These are phyloP conservation scores for Drosophila quinaria DNA, from an alignment of 2,888 invertebrate species.

Conservation along the genomic window DNA sequence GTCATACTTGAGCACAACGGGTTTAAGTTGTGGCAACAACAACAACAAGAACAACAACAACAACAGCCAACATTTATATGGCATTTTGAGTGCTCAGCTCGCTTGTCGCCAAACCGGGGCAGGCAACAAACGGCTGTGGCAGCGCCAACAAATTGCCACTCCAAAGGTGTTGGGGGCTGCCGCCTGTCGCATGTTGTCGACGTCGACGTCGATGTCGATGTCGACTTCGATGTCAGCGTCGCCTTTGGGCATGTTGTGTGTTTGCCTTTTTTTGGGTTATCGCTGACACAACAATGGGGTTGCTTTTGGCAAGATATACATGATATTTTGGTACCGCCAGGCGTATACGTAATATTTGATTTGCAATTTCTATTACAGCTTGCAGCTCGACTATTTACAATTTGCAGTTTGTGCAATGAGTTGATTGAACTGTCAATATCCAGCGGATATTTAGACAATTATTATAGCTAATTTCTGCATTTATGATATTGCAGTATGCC, in stretches of 20 bases:
- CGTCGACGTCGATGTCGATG: conserved; percentile 30
- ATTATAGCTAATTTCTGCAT: conserved; percentile 71
- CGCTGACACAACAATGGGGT: conserved; percentile 78
- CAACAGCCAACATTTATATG: conserved; percentile 36
- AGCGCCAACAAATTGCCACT: conserved; percentile 79
- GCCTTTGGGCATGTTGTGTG: conserved; percentile 61
- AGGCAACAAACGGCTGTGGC: conserved; percentile 40
- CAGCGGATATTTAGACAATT: conserved; percentile 57
- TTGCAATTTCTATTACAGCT: conserved; percentile 64
- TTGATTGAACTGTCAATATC: conserved; percentile 78
- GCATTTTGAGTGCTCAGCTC: conserved; percentile 53
- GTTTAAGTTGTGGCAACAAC: conserved; percentile 44
- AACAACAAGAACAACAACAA: conserved; percentile 9
- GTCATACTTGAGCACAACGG: conserved; percentile 75
- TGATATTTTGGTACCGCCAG: conserved; percentile 40
- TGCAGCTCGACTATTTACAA: conserved; percentile 46
- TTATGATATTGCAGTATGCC: conserved; percentile 55
- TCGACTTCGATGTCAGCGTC: conserved; percentile 25
- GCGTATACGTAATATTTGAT: conserved; percentile 77
- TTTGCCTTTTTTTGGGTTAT: conserved; percentile 56
- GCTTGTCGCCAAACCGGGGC: conserved; percentile 71
- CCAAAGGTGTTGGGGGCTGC: conserved; percentile 77
- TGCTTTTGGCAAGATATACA: conserved; percentile 44
- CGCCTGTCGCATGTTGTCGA: conserved; percentile 49
- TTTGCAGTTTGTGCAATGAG: conserved; percentile 39